A percentile compares a stretch with the other conserved stretches of the same genome.
Conservation (phyloP, 2,113 vertebrate genomes). For the Thinocorus orbignyianus region DNA sequence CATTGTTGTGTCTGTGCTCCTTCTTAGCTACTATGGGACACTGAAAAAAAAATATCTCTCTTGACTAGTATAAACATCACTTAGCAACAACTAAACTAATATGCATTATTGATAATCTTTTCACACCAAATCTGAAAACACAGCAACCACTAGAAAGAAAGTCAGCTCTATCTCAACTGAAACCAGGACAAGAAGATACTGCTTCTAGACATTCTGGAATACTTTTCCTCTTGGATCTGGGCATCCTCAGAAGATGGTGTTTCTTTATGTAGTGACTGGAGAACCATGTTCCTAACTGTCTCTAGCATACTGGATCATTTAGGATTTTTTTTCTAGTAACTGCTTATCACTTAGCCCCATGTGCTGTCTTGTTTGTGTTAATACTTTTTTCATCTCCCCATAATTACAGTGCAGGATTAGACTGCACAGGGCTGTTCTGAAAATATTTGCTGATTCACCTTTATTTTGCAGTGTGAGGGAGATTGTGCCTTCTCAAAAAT, state of each 20-base stretch:
- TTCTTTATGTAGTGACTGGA: neutral
- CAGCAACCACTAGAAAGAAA: neutral
- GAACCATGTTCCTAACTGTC: neutral
- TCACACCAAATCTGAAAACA: neutral
- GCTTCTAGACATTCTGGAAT: neutral
- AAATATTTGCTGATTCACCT: conserved; percentile 3
- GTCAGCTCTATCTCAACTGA: neutral
- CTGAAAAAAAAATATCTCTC: neutral
- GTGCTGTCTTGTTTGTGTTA: neutral
- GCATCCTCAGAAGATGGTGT: neutral
- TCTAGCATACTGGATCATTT: neutral
- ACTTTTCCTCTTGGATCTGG: neutral
- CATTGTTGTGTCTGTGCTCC: neutral
- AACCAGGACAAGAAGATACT: neutral
- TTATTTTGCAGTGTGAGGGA: neutral
- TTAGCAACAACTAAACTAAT: neutral
- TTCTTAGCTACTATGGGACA: neutral
- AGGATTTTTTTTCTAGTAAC: neutral
- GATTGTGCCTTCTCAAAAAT: neutral
- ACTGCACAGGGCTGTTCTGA: neutral
- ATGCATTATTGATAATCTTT: neutral
- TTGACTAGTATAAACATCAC: neutral
- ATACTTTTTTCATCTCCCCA: neutral
- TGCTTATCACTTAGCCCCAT: neutral
- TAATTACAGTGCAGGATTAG: neutral